Evolutionary conservation across 2,888 invertebrate species (phyloP).

Genomic region (Lamellibrachia satsuma): DNA sequence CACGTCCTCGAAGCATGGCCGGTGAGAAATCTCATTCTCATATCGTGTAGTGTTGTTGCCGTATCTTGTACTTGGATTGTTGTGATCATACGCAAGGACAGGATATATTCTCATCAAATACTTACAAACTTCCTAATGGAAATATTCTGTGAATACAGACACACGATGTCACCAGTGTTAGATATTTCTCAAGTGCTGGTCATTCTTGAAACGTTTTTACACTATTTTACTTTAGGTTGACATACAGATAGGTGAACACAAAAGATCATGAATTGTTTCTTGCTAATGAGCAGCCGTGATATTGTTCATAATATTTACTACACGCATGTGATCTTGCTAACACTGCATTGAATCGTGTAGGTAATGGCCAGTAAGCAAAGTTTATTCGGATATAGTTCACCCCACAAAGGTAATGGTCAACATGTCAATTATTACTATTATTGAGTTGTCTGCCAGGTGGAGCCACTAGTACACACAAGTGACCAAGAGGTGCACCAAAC

Average conservation of each 20-base stretch:
- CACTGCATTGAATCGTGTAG: background rate
- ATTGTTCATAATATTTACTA: background rate
- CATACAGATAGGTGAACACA: background rate
- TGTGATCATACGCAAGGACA: background rate
- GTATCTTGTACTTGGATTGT: background rate
- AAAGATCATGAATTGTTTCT: background rate
- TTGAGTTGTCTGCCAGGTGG: background rate
- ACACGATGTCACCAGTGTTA: background rate
- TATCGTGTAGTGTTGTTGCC: background rate
- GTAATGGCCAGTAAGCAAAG: background rate
- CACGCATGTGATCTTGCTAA: background rate
- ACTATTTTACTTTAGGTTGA: background rate
- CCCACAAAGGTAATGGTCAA: background rate
- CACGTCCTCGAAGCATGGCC: constrained; percentile 2
- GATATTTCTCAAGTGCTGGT: background rate
- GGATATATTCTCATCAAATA: background rate
- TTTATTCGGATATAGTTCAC: background rate
- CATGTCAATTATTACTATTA: background rate
- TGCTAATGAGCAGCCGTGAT: background rate
- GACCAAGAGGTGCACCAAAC: background rate
- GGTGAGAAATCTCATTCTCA: background rate
- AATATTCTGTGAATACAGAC: background rate
- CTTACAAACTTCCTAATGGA: background rate
- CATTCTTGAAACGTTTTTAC: background rate
- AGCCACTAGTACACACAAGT: background rate